These are phyloP conservation scores for human (Homo sapiens) DNA, from an alignment of 2,113 vertebrate species.

Conservation along the genomic window GRCh38 chr7:25637001-25637500, in stretches of 20 bases:
- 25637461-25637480: not conserved
- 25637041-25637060: constrained; percentile 34
- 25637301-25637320: no score
- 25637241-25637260: not conserved
- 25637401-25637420: not conserved
- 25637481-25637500: not conserved
- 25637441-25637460: not conserved
- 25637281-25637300: not conserved
- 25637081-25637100: constrained; percentile 66
- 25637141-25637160: not conserved
- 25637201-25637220: not conserved
- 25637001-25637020: constrained; percentile 39
- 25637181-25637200: constrained; percentile 40
- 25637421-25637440: not conserved
- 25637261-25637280: constrained; percentile 6
- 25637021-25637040: constrained; percentile 57
- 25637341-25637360: not conserved
- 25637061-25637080: constrained; percentile 32
- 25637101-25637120: constrained; percentile 60
- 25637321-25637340: not conserved
- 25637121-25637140: not conserved
- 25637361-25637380: accelerated
- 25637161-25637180: not conserved
- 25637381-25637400: not conserved
- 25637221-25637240: not conserved